phyloP scores from a whole-genome alignment of 2,113 vertebrate genomes.

The Miniopterus natalensis region DNA sequence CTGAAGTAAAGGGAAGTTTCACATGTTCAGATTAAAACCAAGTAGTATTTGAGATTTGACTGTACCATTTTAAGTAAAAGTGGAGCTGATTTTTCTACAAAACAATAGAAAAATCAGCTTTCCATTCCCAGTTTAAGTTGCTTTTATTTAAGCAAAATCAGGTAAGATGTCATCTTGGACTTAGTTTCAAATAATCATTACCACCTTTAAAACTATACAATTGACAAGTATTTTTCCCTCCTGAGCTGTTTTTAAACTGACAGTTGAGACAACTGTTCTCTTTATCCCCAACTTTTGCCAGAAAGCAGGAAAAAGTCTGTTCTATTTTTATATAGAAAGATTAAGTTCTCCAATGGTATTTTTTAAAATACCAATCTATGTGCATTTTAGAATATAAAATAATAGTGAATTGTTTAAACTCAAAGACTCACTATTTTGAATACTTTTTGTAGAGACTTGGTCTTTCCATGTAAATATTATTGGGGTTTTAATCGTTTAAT shows the following conservation, averaged over 20 bases:
- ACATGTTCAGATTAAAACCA: slow-evolving; percentile 43
- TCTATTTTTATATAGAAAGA: slow-evolving; percentile 86
- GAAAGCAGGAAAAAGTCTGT: slow-evolving; percentile 46
- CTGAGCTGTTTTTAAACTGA: slow-evolving; percentile 53
- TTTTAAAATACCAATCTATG: slow-evolving; percentile 73
- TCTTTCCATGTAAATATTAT: slow-evolving; percentile 79
- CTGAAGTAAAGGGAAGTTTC: background rate
- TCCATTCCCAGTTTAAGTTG: slow-evolving; percentile 9
- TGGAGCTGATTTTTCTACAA: background rate
- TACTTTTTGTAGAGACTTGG: slow-evolving; percentile 75
- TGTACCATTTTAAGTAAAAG: slow-evolving; percentile 29
- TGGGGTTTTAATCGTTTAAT: slow-evolving; percentile 40
- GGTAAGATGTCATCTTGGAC: slow-evolving; percentile 29
- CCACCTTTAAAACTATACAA: background rate
- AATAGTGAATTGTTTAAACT: slow-evolving; percentile 65
- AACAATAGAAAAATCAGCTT: slow-evolving; percentile 30
- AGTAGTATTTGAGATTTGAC: background rate
- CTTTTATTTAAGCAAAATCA: slow-evolving; percentile 37
- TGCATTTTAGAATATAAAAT: slow-evolving; percentile 88
- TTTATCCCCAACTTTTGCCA: slow-evolving; percentile 60
- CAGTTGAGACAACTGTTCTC: background rate
- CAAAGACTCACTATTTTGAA: slow-evolving; percentile 69
- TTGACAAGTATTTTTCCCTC: background rate
- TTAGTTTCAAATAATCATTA: slow-evolving; percentile 1
- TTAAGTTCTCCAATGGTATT: slow-evolving; percentile 82